phyloP scores from a whole-genome alignment of 2,113 vertebrate species.

The Dasyprocta punctata region DNA sequence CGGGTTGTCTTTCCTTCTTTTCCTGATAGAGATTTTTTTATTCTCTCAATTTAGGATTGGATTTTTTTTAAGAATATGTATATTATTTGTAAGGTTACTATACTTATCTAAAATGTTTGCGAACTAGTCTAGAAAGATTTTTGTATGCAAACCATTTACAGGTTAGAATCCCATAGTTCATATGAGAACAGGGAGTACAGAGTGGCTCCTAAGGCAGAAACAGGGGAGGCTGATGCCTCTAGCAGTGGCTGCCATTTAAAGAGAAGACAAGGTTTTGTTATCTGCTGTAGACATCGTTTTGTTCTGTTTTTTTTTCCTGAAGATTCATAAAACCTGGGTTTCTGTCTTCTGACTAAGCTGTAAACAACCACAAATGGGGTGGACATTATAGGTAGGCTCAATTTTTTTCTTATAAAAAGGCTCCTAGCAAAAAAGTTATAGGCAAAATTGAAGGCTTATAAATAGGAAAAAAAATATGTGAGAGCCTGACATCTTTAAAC shows the following conservation, averaged over 20 bases:
- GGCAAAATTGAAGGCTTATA: not conserved
- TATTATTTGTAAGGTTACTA: slow-evolving; percentile 29
- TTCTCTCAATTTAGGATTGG: not conserved
- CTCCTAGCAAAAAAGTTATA: not conserved
- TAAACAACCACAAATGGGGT: not conserved
- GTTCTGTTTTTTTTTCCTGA: not conserved
- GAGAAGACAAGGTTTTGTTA: not conserved
- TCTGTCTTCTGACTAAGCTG: not conserved
- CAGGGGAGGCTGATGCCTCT: not conserved
- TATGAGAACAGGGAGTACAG: not conserved
- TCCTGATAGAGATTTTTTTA: not conserved
- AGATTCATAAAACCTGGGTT: not conserved
- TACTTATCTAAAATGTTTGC: not conserved
- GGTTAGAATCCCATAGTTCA: not conserved
- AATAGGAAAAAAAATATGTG: not conserved
- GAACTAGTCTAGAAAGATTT: not conserved
- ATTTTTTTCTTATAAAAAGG: not conserved
- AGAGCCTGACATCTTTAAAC: not conserved
- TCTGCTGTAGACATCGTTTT: not conserved
- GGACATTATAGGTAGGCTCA: not conserved
- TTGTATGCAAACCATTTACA: not conserved
- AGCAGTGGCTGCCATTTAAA: not conserved
- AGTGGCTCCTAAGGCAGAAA: not conserved
- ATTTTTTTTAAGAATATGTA: not conserved
- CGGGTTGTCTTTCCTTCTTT: not conserved